Evolutionary conservation across 2,888 invertebrate species (phyloP), one percentile per base, ranked within the genome.

Genomic region (Punctoribates punctum): DNA sequence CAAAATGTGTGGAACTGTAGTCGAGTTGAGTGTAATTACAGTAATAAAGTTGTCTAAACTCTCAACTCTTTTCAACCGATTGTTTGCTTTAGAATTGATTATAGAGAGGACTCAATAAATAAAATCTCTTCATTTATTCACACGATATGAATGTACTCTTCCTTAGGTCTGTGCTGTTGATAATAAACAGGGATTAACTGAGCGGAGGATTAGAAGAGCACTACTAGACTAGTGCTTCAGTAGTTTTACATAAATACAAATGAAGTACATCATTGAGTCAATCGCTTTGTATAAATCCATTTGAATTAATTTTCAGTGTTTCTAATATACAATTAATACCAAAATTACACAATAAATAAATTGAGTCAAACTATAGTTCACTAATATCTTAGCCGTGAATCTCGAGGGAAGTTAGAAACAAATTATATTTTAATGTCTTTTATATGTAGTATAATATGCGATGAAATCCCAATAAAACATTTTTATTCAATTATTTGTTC

Each of bases 271-370:
- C 27, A 62, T 6, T 62, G 27, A 62, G 27, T 27, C 27, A 62
- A 62, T 62, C n/a, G 27, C 27, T 62, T 62, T 62, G 62, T 62
- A 62, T 62, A 62, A 62, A 62, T 62, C 20, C 27, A 62, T 62
- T 62, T 34, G 29, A 62, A 62, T 62, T 62, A 11, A 62, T 62
- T 62, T 62, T 62, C 27, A 25, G 62, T 62, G 62, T 62, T 62
- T 57, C 23, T 62, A 54, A n/a, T 54, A 17, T 54, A 27, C 27
- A 62, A 62, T 62, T 23, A 25, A 25, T 62, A 8, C 17, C 1
- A 13, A 62, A 9, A 25, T 25, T 62, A 27, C 17, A 15, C 13
- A 62, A 62, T 27, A 27, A 60, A 60, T 60, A 60, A 23, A 62
- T 62, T 62, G 9, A 62, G 27, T 62, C 0, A 62, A 62, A 62